Evolutionary conservation across 2,113 vertebrate species (phyloP).

Genomic region (Cryptoleucopteryx plumbea): DNA sequence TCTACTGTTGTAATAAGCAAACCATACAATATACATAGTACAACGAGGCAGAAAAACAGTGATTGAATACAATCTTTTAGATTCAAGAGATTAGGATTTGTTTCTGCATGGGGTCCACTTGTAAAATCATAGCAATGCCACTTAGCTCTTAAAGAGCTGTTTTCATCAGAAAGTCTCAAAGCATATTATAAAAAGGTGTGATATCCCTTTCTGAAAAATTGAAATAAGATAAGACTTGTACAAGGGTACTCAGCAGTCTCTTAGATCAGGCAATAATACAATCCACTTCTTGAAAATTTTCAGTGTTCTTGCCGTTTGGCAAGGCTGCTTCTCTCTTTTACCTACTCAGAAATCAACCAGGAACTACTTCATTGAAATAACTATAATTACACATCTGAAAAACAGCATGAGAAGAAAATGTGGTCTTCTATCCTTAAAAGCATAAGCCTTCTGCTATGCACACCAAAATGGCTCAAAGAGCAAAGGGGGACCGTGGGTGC

Average conservation of each 20-base stretch:
- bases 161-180: neutral
- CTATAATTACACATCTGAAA: neutral
- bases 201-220: neutral
- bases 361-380: neutral
- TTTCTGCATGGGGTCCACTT: conserved; percentile 32
- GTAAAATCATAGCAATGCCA: neutral
- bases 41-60: neutral
- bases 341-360: neutral
- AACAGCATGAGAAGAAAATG: neutral
- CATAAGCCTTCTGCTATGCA: neutral
- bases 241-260: neutral
- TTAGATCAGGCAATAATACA: neutral
- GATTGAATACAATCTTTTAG: neutral
- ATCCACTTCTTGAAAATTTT: neutral
- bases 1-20: neutral
- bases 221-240: neutral
- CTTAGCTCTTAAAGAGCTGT: neutral
- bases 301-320: neutral
- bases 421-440: neutral
- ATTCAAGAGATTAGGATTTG: neutral
- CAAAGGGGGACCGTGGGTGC: neutral
- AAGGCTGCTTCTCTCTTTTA: neutral
- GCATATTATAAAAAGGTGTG: neutral
- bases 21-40: neutral
- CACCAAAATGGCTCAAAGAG: neutral